phyloP scores from a whole-genome alignment of 1,140 invertebrate genomes.

The Calephelis virginiensis region DNA sequence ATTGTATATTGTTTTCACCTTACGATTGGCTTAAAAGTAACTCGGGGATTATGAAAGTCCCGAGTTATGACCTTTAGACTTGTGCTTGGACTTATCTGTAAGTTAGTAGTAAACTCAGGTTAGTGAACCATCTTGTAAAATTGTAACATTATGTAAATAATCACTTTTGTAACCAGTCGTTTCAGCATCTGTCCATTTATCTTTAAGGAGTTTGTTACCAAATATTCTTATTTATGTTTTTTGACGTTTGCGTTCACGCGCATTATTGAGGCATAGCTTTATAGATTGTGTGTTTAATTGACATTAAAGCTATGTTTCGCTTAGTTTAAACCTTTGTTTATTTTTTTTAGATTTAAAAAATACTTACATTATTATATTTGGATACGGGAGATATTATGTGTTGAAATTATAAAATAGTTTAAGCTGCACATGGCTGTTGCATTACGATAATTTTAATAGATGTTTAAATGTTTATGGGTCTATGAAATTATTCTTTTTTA shows the following conservation, averaged over 20 bases:
- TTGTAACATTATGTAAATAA: constrained; percentile 69
- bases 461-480: background rate
- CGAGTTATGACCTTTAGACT: constrained; percentile 9
- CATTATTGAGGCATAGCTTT: constrained; percentile 29
- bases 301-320: constrained; percentile 35
- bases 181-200: constrained; percentile 55
- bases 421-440: constrained; percentile 6
- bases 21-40: background rate
- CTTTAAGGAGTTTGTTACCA: constrained; percentile 77
- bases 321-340: constrained; percentile 42
- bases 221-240: constrained; percentile 75
- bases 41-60: background rate
- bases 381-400: constrained; percentile 45
- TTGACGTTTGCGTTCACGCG: constrained; percentile 38
- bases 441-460: background rate
- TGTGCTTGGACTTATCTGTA: constrained; percentile 43
- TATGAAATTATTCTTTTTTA: constrained; percentile 5
- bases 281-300: constrained; percentile 23
- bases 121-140: constrained; percentile 64
- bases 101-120: constrained; percentile 59
- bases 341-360: constrained; percentile 51
- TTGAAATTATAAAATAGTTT: constrained; percentile 31
- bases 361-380: constrained; percentile 41
- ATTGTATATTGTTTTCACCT: constrained; percentile 43
- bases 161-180: constrained; percentile 54